Evolutionary conservation across 2,797 vertebrate genomes (phyloP).

Genomic region (Muraenolepis orangiensis): DNA sequence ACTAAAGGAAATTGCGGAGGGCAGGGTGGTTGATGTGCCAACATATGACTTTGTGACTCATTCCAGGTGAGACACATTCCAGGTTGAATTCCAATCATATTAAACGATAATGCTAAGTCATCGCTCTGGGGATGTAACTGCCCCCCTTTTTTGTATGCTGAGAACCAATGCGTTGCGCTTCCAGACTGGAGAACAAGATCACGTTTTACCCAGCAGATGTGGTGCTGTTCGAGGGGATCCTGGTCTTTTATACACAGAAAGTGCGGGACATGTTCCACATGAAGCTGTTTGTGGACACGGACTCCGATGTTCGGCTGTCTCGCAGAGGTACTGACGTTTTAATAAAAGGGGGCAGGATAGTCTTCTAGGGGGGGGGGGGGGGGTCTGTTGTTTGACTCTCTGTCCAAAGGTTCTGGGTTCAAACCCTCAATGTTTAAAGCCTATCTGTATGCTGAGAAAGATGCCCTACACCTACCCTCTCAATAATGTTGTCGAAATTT

Average conservation of each 20-base stretch:
- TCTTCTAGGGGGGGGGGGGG: neutral
- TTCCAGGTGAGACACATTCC: constrained; percentile 79
- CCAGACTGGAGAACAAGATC: constrained; percentile 82
- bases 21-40: constrained; percentile 88
- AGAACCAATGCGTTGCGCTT: neutral
- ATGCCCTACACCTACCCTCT: neutral
- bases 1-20: constrained; percentile 87
- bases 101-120: neutral
- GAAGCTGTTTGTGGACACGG: constrained; percentile 96
- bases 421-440: neutral
- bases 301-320: constrained; percentile 92
- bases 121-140: neutral
- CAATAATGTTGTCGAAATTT: neutral
- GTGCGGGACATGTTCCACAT: constrained; percentile 97
- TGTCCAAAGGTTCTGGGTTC: neutral
- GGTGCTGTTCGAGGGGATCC: constrained; percentile 93
- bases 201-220: constrained; percentile 92
- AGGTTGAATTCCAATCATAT: neutral
- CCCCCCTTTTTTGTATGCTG: neutral
- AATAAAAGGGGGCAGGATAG: neutral
- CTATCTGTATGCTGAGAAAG: neutral
- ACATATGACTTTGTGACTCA: constrained; percentile 95
- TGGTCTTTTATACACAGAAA: constrained; percentile 92
- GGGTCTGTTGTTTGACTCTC: neutral
- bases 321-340: constrained; percentile 78